These are phyloP conservation scores for Rhinoptilus africanus DNA, from an alignment of 2,113 vertebrate genomes.

Conservation along the genomic window DNA sequence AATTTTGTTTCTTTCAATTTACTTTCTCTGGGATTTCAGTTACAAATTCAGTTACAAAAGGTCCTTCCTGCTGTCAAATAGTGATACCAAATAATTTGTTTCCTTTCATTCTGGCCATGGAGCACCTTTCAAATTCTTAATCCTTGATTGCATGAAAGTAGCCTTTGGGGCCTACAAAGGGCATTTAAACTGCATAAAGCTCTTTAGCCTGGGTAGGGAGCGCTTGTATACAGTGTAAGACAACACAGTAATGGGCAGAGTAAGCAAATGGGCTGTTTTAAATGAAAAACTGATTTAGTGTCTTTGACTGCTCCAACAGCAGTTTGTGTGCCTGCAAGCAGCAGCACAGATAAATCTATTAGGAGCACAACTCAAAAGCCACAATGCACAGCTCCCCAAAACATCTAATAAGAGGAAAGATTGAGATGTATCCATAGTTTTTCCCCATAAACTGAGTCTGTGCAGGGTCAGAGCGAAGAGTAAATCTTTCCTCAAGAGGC, in stretches of 20 bases:
- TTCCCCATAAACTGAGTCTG: constrained; percentile 24
- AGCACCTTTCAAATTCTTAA: neutral
- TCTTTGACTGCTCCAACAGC: constrained; percentile 14
- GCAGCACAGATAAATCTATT: constrained; percentile 51
- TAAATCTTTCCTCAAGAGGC: constrained; percentile 24
- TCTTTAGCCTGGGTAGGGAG: neutral
- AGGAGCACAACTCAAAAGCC: neutral
- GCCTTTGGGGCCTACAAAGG: neutral
- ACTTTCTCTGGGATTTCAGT: neutral
- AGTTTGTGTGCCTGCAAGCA: constrained; percentile 10
- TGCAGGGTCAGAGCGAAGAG: constrained; percentile 15
- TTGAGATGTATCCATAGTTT: constrained; percentile 29
- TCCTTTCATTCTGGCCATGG: constrained; percentile 11
- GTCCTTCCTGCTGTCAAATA: constrained; percentile 15
- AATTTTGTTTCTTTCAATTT: neutral
- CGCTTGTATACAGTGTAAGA: neutral
- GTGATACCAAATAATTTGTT: constrained; percentile 30
- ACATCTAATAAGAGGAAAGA: constrained; percentile 20
- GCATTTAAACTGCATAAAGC: neutral
- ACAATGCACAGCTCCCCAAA: neutral
- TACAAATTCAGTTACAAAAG: constrained; percentile 48
- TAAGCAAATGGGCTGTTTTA: constrained; percentile 7
- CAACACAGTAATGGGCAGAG: neutral
- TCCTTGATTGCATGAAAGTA: neutral
- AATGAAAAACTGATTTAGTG: constrained; percentile 53